phyloP scores from a whole-genome alignment of 2,113 vertebrate species.

The Eira barbara region DNA sequence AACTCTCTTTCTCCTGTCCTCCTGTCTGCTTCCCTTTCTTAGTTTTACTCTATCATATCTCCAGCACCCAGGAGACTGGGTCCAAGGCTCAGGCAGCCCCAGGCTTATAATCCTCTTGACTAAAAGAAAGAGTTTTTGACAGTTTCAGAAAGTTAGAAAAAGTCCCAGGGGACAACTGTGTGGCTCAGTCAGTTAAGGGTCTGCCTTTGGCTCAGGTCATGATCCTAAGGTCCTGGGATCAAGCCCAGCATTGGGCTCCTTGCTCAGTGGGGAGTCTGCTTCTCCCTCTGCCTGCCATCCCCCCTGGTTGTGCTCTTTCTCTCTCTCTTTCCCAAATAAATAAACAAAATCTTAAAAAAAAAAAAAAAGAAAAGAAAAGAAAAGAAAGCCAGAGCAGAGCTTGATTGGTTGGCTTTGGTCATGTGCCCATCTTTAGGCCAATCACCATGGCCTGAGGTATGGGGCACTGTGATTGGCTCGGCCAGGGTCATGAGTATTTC shows the following conservation, averaged over 20 bases:
- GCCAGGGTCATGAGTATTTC: background rate
- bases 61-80: background rate
- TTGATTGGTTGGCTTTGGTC: background rate
- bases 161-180: background rate
- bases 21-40: background rate
- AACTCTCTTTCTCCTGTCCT: background rate
- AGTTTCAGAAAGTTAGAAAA: background rate
- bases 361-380: too few species aligned
- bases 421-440: background rate
- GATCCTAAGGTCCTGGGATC: background rate
- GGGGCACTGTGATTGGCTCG: background rate
- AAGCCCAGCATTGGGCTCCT: too few species aligned
- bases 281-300: background rate
- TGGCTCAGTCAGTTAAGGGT: background rate
- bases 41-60: background rate
- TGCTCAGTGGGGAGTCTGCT: background rate
- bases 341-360: background rate
- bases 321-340: background rate
- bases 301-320: background rate
- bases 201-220: background rate
- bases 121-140: background rate
- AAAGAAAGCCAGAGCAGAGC: background rate
- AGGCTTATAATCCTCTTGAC: background rate
- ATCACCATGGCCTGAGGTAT: background rate
- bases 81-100: background rate